Percentiles rank a stretch among this genome's conserved stretches.
Evolutionary conservation across 2,113 vertebrate species (phyloP).

Genomic region (Zosterops hypoxanthus): DNA sequence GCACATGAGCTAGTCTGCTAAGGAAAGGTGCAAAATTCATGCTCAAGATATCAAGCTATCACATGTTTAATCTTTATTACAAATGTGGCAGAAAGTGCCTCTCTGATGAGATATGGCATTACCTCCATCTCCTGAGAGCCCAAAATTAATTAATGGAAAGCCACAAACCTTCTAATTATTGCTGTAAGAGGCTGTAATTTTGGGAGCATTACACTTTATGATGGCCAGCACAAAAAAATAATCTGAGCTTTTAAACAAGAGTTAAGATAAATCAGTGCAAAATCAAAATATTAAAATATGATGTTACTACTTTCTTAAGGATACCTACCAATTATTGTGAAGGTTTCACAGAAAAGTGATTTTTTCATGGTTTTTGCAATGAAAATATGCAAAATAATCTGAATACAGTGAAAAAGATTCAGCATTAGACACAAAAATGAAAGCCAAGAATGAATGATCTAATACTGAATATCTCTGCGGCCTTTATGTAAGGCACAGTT

Average conservation of each 20-base stretch:
- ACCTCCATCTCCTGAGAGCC: background rate
- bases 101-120: background rate
- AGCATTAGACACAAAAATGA: background rate
- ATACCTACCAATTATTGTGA: background rate
- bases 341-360: background rate
- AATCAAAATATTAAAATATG: background rate
- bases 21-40: background rate
- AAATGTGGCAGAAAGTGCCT: background rate
- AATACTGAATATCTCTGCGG: background rate
- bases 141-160: background rate
- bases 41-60: background rate
- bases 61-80: background rate
- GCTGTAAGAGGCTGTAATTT: background rate
- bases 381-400: background rate
- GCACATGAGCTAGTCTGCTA: background rate
- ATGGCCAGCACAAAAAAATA: background rate
- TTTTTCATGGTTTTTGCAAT: background rate
- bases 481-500: background rate
- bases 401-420: background rate
- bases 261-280: background rate
- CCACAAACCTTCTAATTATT: background rate
- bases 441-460: background rate
- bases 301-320: background rate
- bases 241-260: background rate
- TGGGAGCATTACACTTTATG: background rate